These are phyloP conservation scores for Oryzias curvinotus DNA, from an alignment of 2,113 vertebrate genomes.

Conservation along the genomic window DNA sequence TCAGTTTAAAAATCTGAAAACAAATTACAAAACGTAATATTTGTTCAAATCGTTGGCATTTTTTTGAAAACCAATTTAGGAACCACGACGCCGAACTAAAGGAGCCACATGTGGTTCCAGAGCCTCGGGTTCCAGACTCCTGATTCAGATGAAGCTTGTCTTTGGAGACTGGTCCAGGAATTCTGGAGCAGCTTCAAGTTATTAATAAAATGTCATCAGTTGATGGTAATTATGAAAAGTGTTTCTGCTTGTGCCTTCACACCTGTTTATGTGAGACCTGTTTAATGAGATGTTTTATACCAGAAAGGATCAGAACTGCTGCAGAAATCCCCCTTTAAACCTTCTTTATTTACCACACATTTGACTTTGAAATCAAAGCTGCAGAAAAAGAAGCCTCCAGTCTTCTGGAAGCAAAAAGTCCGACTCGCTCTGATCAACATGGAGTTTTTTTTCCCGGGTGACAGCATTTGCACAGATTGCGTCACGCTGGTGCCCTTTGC, in stretches of 20 bases:
- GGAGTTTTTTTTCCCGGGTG: constrained; percentile 56
- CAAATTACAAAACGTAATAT: too few relatives aligned
- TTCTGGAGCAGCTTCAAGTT: constrained; percentile 27
- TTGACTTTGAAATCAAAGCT: not conserved
- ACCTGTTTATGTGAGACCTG: not conserved
- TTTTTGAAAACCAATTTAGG: too few relatives aligned
- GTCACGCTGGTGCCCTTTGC: constrained; percentile 51
- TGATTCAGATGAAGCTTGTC: constrained; percentile 36
- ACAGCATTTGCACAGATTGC: constrained; percentile 55
- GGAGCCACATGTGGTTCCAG: too few relatives aligned
- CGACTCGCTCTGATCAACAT: constrained; percentile 18
- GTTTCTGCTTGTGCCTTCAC: constrained; percentile 33
- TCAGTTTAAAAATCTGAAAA: too few relatives aligned
- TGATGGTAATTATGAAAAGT: constrained; percentile 34
- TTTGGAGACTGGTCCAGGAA: constrained; percentile 43
- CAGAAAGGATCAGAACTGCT: not conserved
- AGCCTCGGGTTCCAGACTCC: too few relatives aligned
- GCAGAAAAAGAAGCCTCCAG: not conserved
- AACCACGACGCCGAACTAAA: too few relatives aligned
- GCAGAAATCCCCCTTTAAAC: not conserved
- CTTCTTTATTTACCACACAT: not conserved
- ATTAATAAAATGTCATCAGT: constrained; percentile 47
- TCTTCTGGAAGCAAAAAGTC: not conserved
- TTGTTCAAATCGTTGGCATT: too few relatives aligned
- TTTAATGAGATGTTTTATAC: not conserved